phyloP scores from a whole-genome alignment of 2,888 invertebrate species.

The Drosophila diplacantha region DNA sequence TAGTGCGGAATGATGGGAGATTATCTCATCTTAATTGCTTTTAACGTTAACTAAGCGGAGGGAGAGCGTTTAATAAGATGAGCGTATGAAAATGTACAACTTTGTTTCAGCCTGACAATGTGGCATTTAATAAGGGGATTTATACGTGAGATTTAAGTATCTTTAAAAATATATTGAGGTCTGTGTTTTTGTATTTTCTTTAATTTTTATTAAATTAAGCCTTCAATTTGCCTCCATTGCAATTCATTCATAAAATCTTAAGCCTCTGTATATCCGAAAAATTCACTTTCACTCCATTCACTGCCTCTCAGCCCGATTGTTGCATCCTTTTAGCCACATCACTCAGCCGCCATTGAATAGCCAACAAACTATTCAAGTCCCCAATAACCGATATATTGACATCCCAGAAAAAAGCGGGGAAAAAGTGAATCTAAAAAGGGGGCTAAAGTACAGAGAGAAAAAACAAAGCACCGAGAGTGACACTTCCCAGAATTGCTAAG shows the following conservation, averaged over 20 bases:
- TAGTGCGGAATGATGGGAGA: conserved; percentile 38
- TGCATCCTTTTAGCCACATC: conserved; percentile 31
- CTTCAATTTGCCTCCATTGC: background rate
- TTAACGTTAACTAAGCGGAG: conserved; percentile 20
- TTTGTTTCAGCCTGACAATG: background rate
- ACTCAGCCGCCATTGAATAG: conserved; percentile 25
- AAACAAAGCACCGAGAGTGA: conserved; percentile 33
- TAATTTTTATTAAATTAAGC: no score
- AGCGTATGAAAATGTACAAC: background rate
- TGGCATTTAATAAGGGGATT: background rate
- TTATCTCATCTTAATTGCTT: conserved; percentile 36
- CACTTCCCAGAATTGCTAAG: conserved; percentile 55
- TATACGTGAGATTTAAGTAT: no score
- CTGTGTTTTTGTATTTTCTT: background rate
- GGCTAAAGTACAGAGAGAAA: conserved; percentile 5
- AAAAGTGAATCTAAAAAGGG: conserved; percentile 11
- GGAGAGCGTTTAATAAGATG: conserved; percentile 21
- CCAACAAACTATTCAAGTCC: conserved; percentile 18
- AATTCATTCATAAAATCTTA: conserved; percentile 1
- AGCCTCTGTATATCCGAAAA: background rate
- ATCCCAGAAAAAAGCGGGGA: conserved; percentile 20
- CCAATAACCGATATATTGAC: conserved; percentile 39
- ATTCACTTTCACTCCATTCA: conserved; percentile 17
- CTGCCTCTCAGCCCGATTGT: conserved; percentile 7
- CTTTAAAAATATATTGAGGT: background rate